Conservation (phyloP, 1,140 invertebrate species). For the Brachionus plicatilis region DNA sequence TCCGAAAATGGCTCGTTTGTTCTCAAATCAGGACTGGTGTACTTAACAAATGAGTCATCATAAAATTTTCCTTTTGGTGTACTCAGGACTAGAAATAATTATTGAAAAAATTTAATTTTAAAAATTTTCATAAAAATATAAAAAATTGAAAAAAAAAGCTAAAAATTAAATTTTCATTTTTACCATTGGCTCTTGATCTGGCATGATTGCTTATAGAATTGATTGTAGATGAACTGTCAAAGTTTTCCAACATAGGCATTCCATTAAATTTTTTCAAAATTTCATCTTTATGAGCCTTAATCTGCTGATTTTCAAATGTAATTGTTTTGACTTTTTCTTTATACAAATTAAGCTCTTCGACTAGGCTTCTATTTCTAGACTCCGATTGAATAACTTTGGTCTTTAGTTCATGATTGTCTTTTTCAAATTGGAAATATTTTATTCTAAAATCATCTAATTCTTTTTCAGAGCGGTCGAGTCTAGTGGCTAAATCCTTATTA, state of each 20-base stretch:
- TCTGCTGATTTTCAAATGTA: conserved; percentile 31
- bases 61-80: conserved; percentile 28
- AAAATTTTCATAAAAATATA: not conserved
- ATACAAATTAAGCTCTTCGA: conserved; percentile 32
- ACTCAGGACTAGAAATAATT: not conserved
- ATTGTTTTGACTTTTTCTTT: conserved; percentile 38
- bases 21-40: conserved; percentile 23
- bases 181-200: conserved; percentile 6
- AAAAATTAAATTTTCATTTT: not conserved
- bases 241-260: conserved; percentile 14
- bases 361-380: not conserved
- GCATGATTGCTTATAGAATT: not conserved
- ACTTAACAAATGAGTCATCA: conserved; percentile 30
- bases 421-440: not conserved
- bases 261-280: conserved; percentile 12
- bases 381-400: conserved; percentile 18
- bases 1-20: not conserved
- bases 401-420: conserved; percentile 2
- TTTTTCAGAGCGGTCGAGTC: not conserved
- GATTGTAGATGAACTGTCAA: not conserved
- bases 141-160: too few species aligned
- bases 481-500: not conserved
- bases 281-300: conserved; percentile 36
- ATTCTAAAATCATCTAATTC: not conserved
- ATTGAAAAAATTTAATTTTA: not conserved